A percentile compares a stretch with the other conserved stretches of the same genome.
Conservation (phyloP, 2,888 invertebrate genomes). For the Phaonia tiefii region DNA sequence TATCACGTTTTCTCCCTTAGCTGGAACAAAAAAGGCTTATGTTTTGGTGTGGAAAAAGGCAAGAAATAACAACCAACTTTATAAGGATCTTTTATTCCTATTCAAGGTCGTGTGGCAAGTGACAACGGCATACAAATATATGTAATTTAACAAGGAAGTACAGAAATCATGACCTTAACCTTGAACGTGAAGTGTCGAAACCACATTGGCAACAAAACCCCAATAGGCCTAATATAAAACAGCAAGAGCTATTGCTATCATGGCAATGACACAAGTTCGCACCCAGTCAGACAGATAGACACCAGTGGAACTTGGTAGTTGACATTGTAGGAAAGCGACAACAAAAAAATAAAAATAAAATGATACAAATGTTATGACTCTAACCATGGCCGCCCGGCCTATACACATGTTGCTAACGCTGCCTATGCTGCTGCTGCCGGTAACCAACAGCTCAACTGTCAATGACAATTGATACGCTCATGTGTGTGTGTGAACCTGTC, state of each 20-base stretch:
- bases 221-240: slow-evolving; percentile 5
- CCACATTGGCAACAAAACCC: slow-evolving; percentile 46
- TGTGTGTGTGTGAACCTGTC: neutral
- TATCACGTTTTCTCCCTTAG: slow-evolving; percentile 5
- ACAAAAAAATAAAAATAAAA: slow-evolving; percentile 38
- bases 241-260: neutral
- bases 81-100: slow-evolving; percentile 14
- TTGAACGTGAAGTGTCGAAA: slow-evolving; percentile 57
- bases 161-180: slow-evolving; percentile 62
- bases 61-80: slow-evolving; percentile 3
- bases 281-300: neutral
- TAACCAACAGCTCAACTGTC: slow-evolving; percentile 53
- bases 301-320: slow-evolving; percentile 32
- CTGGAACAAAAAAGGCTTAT: slow-evolving; percentile 12
- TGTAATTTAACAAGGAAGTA: slow-evolving; percentile 44
- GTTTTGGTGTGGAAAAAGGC: slow-evolving; percentile 22
- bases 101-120: neutral
- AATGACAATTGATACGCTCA: slow-evolving; percentile 62
- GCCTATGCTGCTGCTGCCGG: slow-evolving; percentile 10
- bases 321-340: neutral
- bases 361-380: slow-evolving; percentile 44
- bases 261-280: neutral
- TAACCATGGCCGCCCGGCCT: neutral
- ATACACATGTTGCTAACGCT: slow-evolving; percentile 26
- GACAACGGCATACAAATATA: neutral